Base-by-base conservation (phyloP, 2,888 invertebrate genomes). In the Cabera pusaria region DNA sequence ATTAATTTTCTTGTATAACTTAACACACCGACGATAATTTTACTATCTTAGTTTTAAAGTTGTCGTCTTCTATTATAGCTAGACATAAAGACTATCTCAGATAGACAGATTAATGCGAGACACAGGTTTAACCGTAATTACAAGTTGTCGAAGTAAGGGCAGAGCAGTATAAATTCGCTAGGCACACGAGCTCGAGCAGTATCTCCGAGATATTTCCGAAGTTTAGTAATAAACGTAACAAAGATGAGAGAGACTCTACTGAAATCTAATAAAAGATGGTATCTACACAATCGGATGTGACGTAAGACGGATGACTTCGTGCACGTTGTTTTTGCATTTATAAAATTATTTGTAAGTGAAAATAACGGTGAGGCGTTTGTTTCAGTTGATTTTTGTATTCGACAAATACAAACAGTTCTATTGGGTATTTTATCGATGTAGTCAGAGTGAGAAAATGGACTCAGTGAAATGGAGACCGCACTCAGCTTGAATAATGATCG, bases 401-500 rank as follows among this genome's bases (percentile, higher is more conserved):
- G 31, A 71, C 61, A 18, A 33, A 71, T 72, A 73, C 64, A 65
- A 66, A 72, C 69, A 36, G 46, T n/a, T 19, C 27, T 38, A n/a
- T n/a, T 14, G 14, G 37, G 42, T 42, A 46, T 33, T 33, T 44
- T 27, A 29, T 33, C 40, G 33, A 26, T 31, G 44, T 27, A 28
- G 46, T 37, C 50, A 49, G 47, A 48, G 52, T 61, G 54, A 65
- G 52, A 56, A 64, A 63, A 69, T 53, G 49, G 47, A 62, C 42
- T 49, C 49, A 32, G 61, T 58, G 52, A 66, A 69, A 73, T 64
- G 58, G 49, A 63, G 52, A 64, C 60, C 55, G 63, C 49, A 65
- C 65, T 44, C 53, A 44, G 20, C 39, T 42, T 64, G 73, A 76
- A 75, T 75, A 70, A 64, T 57, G 56, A 78, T 68, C 29, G 50